Evolutionary conservation across 1,140 invertebrate species (phyloP).

Genomic region (Megalopta genalis): DNA sequence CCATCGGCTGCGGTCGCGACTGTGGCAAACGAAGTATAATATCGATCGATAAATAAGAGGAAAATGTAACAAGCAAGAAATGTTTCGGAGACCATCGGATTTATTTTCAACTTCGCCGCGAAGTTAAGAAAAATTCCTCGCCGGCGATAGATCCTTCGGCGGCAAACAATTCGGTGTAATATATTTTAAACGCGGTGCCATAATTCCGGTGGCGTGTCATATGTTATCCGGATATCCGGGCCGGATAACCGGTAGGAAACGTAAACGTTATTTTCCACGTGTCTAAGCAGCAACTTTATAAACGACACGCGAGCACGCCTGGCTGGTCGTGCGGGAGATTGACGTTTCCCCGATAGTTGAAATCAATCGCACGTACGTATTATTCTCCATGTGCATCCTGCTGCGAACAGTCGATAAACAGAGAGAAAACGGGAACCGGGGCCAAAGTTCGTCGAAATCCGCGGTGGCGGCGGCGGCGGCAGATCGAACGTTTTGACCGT

Average conservation of each 20-base stretch:
- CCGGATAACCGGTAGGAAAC: slow-evolving; percentile 3
- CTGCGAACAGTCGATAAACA: slow-evolving; percentile 51
- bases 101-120: neutral
- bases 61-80: neutral
- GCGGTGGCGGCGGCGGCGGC: neutral
- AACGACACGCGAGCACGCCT: slow-evolving; percentile 29
- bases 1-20: no score
- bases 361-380: slow-evolving; percentile 51
- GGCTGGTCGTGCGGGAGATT: slow-evolving; percentile 34
- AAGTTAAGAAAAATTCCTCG: neutral
- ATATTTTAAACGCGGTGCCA: neutral
- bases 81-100: neutral
- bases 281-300: slow-evolving; percentile 41
- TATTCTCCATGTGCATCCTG: slow-evolving; percentile 33
- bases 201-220: slow-evolving; percentile 27
- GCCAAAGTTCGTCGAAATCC: neutral
- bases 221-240: slow-evolving; percentile 16
- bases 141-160: neutral
- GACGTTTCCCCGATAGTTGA: slow-evolving; percentile 52
- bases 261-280: slow-evolving; percentile 51
- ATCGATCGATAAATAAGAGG: no score
- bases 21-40: no score
- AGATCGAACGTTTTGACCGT: neutral
- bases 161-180: neutral
- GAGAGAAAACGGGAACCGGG: slow-evolving; percentile 1